phyloP scores from a whole-genome alignment of 2,797 vertebrate species.

The Pseudopleuronectes americanus region DNA sequence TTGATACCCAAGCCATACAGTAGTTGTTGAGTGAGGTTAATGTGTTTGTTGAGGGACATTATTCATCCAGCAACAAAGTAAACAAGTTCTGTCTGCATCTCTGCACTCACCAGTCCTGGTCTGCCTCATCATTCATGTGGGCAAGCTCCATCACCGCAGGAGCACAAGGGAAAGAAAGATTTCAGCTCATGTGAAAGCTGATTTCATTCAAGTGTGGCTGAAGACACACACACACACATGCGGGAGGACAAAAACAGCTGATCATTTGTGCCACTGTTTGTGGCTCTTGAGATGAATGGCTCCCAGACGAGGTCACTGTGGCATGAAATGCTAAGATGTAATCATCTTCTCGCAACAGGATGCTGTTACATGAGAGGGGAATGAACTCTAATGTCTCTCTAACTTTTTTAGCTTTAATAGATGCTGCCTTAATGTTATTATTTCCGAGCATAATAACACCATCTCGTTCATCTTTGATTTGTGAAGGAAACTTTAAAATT shows the following conservation, averaged over 20 bases:
- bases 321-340: slow-evolving; percentile 68
- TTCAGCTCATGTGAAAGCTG: slow-evolving; percentile 68
- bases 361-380: slow-evolving; percentile 47
- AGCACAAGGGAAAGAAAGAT: slow-evolving; percentile 47
- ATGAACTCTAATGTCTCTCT: slow-evolving; percentile 45
- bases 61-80: slow-evolving; percentile 50
- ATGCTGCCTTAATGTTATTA: slow-evolving; percentile 22
- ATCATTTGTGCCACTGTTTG: slow-evolving; percentile 61
- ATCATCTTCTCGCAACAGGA: slow-evolving; percentile 66
- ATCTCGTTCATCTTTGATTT: slow-evolving; percentile 9
- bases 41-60: slow-evolving; percentile 41
- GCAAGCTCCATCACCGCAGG: slow-evolving; percentile 37
- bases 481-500: too few species aligned
- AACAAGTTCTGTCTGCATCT: slow-evolving; percentile 41
- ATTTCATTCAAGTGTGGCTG: slow-evolving; percentile 33
- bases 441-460: slow-evolving; percentile 12
- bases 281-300: slow-evolving; percentile 65
- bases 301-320: slow-evolving; percentile 61
- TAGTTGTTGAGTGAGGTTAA: slow-evolving; percentile 21
- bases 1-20: neutral
- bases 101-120: slow-evolving; percentile 34
- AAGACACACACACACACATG: slow-evolving; percentile 2
- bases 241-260: slow-evolving; percentile 16
- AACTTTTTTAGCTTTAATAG: slow-evolving; percentile 12
- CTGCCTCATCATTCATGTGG: slow-evolving; percentile 59